A percentile compares a stretch with the other conserved stretches of the same genome.
Evolutionary conservation across 2,113 vertebrate genomes (phyloP).

Genomic region (Plectropomus leopardus): DNA sequence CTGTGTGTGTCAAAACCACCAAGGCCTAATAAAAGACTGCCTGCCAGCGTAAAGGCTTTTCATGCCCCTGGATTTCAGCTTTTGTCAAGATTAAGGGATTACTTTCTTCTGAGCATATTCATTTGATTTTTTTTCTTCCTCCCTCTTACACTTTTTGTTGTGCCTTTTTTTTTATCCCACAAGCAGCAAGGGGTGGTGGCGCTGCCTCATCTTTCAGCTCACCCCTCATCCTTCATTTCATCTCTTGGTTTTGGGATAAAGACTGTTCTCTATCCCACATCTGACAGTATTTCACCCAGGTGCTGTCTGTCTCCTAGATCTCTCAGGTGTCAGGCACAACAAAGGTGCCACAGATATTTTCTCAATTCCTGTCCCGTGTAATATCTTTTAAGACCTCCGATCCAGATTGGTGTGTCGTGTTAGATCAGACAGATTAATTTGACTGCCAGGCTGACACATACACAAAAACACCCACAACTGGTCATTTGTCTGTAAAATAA

Average conservation of each 20-base stretch:
- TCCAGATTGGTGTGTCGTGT: conserved; percentile 36
- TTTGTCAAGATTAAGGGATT: conserved; percentile 84
- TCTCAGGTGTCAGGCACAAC: conserved; percentile 45
- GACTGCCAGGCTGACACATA: conserved; percentile 15
- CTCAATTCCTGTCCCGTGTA: conserved; percentile 9
- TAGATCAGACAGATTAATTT: conserved; percentile 46
- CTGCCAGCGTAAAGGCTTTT: conserved; percentile 74
- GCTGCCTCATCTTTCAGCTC: conserved; percentile 54
- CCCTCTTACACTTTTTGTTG: conserved; percentile 64
- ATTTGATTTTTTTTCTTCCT: conserved; percentile 62
- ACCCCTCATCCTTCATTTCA: conserved; percentile 64
- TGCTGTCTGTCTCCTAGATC: conserved; percentile 39
- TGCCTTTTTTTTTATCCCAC: conserved; percentile 8
- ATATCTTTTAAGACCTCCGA: conserved; percentile 31
- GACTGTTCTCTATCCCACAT: conserved; percentile 52
- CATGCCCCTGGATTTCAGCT: conserved; percentile 79
- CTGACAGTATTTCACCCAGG: conserved; percentile 49
- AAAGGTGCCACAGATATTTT: conserved; percentile 19
- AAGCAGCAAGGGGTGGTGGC: conserved; percentile 12
- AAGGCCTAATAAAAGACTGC: conserved; percentile 75
- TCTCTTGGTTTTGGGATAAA: conserved; percentile 50
- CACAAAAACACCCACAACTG: conserved; percentile 1
- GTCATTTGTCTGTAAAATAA: neutral
- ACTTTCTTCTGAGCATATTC: conserved; percentile 76
- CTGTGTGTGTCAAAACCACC: conserved; percentile 64